Evolutionary conservation across 2,888 invertebrate species (phyloP).

Genomic region (Nephrocerus scutellatus): DNA sequence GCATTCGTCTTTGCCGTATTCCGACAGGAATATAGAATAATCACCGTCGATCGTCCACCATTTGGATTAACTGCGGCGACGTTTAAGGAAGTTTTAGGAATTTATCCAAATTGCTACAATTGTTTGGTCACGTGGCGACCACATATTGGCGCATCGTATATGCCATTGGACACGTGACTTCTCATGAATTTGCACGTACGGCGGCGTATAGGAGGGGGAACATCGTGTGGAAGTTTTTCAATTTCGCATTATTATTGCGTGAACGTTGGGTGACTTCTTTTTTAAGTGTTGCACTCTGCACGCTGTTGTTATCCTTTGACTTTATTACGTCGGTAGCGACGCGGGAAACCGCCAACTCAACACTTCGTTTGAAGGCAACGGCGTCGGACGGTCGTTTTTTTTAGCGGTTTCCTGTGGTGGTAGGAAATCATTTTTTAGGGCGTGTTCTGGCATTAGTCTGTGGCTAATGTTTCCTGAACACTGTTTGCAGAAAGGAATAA

Average conservation of each 20-base stretch:
- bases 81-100: conserved; percentile 22
- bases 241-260: too few species aligned
- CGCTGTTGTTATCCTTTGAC: conserved; percentile 44
- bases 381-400: too few species aligned
- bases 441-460: conserved; percentile 33
- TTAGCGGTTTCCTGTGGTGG: conserved; percentile 23
- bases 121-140: conserved; percentile 39
- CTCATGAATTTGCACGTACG: conserved; percentile 13
- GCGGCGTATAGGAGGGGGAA: too few species aligned
- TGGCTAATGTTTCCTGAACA: conserved; percentile 44
- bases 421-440: conserved; percentile 40
- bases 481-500: too few species aligned
- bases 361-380: too few species aligned
- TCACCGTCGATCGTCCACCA: too few species aligned
- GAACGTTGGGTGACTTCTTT: too few species aligned
- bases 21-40: too few species aligned
- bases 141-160: conserved; percentile 31
- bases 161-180: conserved; percentile 26
- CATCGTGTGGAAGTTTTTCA: too few species aligned
- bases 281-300: too few species aligned
- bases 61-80: too few species aligned
- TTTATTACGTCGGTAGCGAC: conserved; percentile 20
- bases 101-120: conserved; percentile 35
- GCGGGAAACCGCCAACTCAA: conserved; percentile 33
- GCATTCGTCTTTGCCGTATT: conserved; percentile 17